A percentile compares a stretch with the other conserved stretches of the same genome.
Evolutionary conservation across 2,113 vertebrate genomes (phyloP).

Genomic region (Peromyscus polionotus): DNA sequence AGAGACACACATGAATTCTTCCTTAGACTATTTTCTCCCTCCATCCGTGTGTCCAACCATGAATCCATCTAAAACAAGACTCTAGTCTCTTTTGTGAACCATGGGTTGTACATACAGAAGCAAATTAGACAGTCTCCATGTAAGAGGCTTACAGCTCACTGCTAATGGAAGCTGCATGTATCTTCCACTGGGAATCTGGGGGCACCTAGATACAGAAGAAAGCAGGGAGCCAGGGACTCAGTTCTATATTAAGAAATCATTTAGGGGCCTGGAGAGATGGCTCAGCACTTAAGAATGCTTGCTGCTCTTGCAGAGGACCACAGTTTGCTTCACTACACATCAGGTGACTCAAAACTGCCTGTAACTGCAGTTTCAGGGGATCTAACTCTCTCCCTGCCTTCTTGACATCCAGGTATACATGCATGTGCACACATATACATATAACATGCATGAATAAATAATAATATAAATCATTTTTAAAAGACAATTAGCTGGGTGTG

Average conservation of each 20-base stretch:
- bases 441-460: not conserved
- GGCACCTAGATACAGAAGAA: not conserved
- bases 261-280: not conserved
- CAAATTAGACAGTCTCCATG: conserved; percentile 37
- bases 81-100: conserved; percentile 12
- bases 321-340: not conserved
- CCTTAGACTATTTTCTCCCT: conserved; percentile 8
- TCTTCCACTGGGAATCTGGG: conserved; percentile 16
- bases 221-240: conserved; percentile 4
- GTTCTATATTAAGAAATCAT: conserved; percentile 33
- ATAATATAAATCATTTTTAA: not conserved
- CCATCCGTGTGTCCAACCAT: not conserved
- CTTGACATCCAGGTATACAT: not conserved
- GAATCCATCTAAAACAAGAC: not conserved
- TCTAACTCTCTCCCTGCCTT: not conserved
- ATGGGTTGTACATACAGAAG: not conserved
- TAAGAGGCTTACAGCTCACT: conserved; percentile 43
- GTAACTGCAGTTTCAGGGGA: not conserved
- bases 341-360: not conserved
- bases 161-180: not conserved
- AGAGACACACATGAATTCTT: not conserved
- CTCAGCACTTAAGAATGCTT: not conserved
- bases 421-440: too few species aligned
- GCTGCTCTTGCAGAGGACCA: not conserved
- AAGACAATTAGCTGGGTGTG: not conserved